A percentile compares a stretch with the other conserved stretches of the same genome.
Conservation (phyloP, 2,888 invertebrate species). For the Chalcis sispes region DNA sequence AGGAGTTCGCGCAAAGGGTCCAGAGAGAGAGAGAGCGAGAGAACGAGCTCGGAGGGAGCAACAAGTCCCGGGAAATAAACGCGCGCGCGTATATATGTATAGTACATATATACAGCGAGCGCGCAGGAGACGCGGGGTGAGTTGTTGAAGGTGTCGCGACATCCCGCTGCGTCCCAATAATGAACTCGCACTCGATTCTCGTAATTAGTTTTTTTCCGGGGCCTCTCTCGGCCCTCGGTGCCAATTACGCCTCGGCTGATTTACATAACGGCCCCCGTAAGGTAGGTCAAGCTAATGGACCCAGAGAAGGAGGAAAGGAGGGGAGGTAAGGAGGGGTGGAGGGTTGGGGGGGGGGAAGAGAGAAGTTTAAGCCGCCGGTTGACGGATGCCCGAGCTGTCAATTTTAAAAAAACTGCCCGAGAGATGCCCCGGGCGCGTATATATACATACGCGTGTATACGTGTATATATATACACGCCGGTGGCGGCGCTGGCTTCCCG, state of each 20-base stretch:
- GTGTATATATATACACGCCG: background rate
- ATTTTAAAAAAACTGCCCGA: conserved; percentile 70
- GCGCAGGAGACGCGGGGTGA: background rate
- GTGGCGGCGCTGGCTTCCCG: conserved; percentile 65
- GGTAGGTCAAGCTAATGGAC: conserved; percentile 58
- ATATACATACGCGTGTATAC: conserved; percentile 43
- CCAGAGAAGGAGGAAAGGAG: no score
- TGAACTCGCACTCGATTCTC: conserved; percentile 64
- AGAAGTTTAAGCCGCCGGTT: no score
- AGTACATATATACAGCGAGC: background rate
- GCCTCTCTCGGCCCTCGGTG: conserved; percentile 63
- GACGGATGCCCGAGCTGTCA: conserved; percentile 72
- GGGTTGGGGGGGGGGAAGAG: no score
- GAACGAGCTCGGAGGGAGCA: background rate
- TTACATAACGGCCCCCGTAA: conserved; percentile 71
- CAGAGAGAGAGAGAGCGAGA: background rate
- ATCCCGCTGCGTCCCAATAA: conserved; percentile 74
- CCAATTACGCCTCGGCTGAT: conserved; percentile 73
- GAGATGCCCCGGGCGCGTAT: conserved; percentile 60
- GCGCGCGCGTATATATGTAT: no score
- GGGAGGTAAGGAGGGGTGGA: no score
- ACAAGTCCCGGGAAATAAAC: no score
- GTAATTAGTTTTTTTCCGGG: conserved; percentile 72
- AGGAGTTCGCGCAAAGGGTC: no score
- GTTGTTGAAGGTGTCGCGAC: conserved; percentile 71